Evolutionary conservation across 23 tunicate genomes (phyloP), one percentile per base, ranked within the genome.

Genomic region (Corella eumyota): DNA sequence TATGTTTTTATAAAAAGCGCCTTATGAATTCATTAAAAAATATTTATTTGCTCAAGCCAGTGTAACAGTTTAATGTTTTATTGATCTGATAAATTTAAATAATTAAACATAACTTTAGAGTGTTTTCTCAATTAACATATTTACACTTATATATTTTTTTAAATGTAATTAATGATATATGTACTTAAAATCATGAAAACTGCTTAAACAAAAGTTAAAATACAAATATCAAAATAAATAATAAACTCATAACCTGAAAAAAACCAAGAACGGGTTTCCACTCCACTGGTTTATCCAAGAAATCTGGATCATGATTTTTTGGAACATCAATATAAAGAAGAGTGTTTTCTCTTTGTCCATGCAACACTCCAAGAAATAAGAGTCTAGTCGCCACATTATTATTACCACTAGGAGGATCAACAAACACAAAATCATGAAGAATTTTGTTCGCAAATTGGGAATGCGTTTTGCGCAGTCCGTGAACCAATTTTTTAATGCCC

Each of bases 231-330:
- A n/a, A n/a, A n/a, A n/a, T n/a, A n/a, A n/a, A n/a, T n/a, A n/a
- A n/a, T n/a, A n/a, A n/a, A n/a, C n/a, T n/a, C 15, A 9, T 40
- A 11, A 86, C 95, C 95, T 71, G 85, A 66, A 71, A 86, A 74
- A 23, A 60, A 2, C 50, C 65, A 24, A 86, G 29, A 27, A 65
- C 95, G 21, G 71, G 72, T 37, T 71, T 86, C 95, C 95, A 86
- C 25, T 66, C 75, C 6, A 71, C 73, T 0, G 79, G 72, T 47
- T 77, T 77, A 37, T 86, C 95, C 50, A 76, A 71, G 3, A 36
- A 23, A 0, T 25, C 47, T n/a, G 77, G 66, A 15, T 50, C 33
- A 27, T 69, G 78, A 20, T 59, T 64, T 0, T 72, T 33, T 0
- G 79, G 85, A 25, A 86, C 53, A 77, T 86, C 85, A 2, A 77